Base-by-base conservation (phyloP, 1,140 invertebrate species). In the Bombus sibiricus region DNA sequence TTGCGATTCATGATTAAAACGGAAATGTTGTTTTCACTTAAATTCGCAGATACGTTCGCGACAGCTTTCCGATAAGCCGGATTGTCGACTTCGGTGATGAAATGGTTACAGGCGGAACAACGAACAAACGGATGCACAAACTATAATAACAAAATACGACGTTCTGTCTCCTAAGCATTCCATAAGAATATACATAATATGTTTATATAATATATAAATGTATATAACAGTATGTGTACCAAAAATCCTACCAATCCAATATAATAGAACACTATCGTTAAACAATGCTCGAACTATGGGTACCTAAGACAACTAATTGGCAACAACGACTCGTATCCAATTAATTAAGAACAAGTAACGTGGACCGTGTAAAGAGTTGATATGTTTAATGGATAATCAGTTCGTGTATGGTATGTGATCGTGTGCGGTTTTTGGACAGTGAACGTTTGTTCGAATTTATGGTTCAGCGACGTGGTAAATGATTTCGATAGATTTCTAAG, bases 131-230 rank as follows among this genome's bases (percentile, higher is more conserved):
- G 92, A 94, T 94, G 93, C 93, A 93, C 88, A 92, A 62, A 88
- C 93, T 94, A 94, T 80, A 68, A 80, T 66, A 91, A n/a, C 59
- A 62, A 62, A 86, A 92, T 93, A 93, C 90, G 91, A 86, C 76
- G 87, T 88, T 91, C 85, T 91, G 87, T 89, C 88, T 88, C 90
- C 93, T 94, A 94, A 90, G 92, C 93, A 94, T 94, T 94, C 93
- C 92, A 93, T 91, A 89, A 92, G 84, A 88, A 71, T 79, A 87
- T 86, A 74, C 75, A 68, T 68, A 68, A 53, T 68, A 34, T 34
- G 18, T 66, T 28, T 81, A 75, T 80, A 86, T 86, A 82, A 77
- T 62, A 80, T 86, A 78, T 87, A 39, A 80, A 71, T 75, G 87
- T 76, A 90, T 78, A 86, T 72, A 83, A 68, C 72, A 82, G 62